A percentile compares a stretch with the other conserved stretches of the same genome.
Conservation (phyloP, 2,888 invertebrate genomes). For the Cheilosia urbana region DNA sequence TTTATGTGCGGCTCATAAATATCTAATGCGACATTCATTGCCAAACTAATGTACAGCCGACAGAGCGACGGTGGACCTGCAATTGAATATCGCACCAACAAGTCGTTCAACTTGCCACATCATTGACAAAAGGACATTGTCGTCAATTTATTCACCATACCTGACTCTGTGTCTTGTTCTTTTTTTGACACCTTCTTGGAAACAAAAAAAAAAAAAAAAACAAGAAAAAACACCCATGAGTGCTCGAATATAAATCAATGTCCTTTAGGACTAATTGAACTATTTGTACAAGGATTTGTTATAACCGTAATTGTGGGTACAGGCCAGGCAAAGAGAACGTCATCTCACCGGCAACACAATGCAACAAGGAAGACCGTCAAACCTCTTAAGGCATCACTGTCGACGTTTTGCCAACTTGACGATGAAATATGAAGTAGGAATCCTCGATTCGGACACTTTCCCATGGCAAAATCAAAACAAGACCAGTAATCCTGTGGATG, state of each 20-base stretch:
- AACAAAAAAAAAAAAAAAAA: background rate
- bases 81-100: constrained; percentile 54
- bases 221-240: constrained; percentile 9
- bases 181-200: constrained; percentile 54
- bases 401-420: constrained; percentile 62
- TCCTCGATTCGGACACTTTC: constrained; percentile 63
- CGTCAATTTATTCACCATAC: constrained; percentile 26
- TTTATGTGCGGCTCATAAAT: constrained; percentile 43
- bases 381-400: constrained; percentile 56
- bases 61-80: background rate
- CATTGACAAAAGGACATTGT: constrained; percentile 51
- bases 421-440: constrained; percentile 73
- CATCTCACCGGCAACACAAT: background rate
- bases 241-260: constrained; percentile 63
- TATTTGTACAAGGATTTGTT: constrained; percentile 65
- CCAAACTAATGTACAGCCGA: background rate
- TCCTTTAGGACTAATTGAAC: constrained; percentile 69
- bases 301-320: constrained; percentile 65
- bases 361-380: constrained; percentile 42
- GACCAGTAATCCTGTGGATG: constrained; percentile 59
- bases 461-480: constrained; percentile 53
- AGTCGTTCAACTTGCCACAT: constrained; percentile 67
- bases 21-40: constrained; percentile 55
- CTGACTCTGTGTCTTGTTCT: constrained; percentile 26
- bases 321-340: constrained; percentile 5